Conservation (phyloP, 2,888 invertebrate genomes). For the Heliothis peltigera region DNA sequence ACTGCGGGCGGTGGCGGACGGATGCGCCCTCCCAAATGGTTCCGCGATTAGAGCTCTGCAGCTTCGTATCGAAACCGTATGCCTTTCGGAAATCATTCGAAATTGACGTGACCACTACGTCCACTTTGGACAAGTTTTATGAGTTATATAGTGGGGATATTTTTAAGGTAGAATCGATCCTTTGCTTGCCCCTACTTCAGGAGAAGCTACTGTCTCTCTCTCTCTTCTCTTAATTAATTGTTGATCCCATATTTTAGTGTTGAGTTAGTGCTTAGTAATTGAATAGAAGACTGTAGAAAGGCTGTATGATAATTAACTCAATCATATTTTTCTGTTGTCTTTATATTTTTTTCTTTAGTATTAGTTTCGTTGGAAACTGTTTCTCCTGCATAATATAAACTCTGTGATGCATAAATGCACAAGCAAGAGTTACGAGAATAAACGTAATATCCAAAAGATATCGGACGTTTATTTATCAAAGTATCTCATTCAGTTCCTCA, state of each 20-base stretch:
- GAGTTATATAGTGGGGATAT: neutral
- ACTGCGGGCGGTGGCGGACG: constrained; percentile 55
- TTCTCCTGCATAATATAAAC: no score
- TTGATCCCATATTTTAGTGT: no score
- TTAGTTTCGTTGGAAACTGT: no score
- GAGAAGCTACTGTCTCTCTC: no score
- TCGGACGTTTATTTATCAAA: constrained; percentile 1
- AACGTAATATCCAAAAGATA: neutral
- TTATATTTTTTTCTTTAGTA: no score
- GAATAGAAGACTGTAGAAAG: no score
- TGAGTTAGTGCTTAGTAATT: no score
- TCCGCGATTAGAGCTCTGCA: constrained; percentile 64
- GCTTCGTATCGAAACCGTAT: constrained; percentile 44
- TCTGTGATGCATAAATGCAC: no score
- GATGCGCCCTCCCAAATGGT: constrained; percentile 63
- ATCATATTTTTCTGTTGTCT: no score
- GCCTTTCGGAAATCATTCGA: constrained; percentile 41
- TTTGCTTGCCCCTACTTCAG: no score
- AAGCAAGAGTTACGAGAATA: neutral
- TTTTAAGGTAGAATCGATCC: neutral
- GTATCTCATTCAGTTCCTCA: constrained; percentile 38
- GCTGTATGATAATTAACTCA: no score
- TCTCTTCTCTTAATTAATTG: no score
- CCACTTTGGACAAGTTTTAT: neutral
- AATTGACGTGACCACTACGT: constrained; percentile 30